Base-by-base conservation (phyloP, 2,888 invertebrate species). In the Opisthograptis luteolata region DNA sequence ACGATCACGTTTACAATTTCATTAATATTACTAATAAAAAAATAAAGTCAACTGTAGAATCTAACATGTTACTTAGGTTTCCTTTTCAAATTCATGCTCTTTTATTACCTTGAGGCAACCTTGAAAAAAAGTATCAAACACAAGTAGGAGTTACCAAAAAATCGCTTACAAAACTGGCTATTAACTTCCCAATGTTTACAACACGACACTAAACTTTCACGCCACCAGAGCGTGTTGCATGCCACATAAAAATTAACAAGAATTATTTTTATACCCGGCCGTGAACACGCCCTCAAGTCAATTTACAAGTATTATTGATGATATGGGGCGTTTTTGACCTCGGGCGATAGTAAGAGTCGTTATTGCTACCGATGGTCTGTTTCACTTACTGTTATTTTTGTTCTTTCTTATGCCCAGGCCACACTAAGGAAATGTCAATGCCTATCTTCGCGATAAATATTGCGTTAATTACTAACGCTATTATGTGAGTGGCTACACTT, bases 251-350 rank as follows among this genome's bases (percentile, higher is more conserved):
- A 78, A 79, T 81, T 81, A 81, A 82, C 77, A 71, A 70, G 66
- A 58, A 73, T 67, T 71, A 68, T 70, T 72, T 57, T 73, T 73
- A 72, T 71, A 73, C 73, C n/a, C 58, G 63, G 66, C 76, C 66
- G 32, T 61, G 70, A 74, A 78, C 79, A 81, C 80, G 73, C 80
- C 80, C 73, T 54, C 49, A 44, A 64, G 64, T 66, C 76, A 74
- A 81, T 80, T 81, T 77, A 79, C 73, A 71, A 73, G 70, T 76
- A 73, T 80, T 81, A 81, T 81, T 80, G 79, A 81, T 81, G 81
- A 73, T 74, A 71, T 65, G 62, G 71, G 68, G 73, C 56, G 62
- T 58, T 64, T 66, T 66, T 44, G 62, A 55, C 66, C 65, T 64
- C 56, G 47, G 9, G 17, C n/a, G 22, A 40, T 40, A 52, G 44